phyloP scores from a whole-genome alignment of 2,113 vertebrate species.

The Myotis yumanensis region DNA sequence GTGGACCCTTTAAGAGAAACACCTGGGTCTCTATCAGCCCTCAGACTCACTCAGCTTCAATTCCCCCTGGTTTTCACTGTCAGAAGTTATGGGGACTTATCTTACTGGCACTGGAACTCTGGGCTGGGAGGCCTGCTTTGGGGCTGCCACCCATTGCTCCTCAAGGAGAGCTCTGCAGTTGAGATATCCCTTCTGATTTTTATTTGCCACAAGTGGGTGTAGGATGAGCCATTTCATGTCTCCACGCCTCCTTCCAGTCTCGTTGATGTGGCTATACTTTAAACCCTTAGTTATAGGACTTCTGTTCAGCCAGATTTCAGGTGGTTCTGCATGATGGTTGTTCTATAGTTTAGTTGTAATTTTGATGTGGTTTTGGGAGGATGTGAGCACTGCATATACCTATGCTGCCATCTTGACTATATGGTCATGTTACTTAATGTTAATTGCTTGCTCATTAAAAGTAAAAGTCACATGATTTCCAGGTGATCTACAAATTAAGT shows the following conservation, averaged over 20 bases:
- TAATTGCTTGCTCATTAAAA: constrained; percentile 14
- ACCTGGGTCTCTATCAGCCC: neutral
- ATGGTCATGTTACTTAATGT: neutral
- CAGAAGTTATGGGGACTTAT: neutral
- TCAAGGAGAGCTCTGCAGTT: neutral
- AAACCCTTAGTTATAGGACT: neutral
- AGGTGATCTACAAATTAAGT: neutral
- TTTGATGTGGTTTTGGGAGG: neutral
- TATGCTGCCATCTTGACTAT: neutral
- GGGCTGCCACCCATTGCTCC: neutral
- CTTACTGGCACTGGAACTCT: neutral
- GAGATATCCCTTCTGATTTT: too few species aligned
- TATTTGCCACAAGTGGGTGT: too few species aligned
- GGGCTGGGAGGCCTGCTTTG: neutral
- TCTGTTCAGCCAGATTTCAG: neutral
- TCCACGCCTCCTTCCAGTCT: too few species aligned
- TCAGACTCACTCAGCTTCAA: neutral
- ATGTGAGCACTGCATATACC: neutral
- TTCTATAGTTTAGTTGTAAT: neutral
- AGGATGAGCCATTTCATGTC: too few species aligned
- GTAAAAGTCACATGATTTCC: neutral
- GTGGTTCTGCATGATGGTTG: neutral
- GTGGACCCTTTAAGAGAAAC: neutral
- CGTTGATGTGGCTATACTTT: neutral
- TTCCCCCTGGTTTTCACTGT: neutral